These are phyloP conservation scores for Ectobius pallidus DNA, from an alignment of 2,888 invertebrate species.

Conservation along the genomic window DNA sequence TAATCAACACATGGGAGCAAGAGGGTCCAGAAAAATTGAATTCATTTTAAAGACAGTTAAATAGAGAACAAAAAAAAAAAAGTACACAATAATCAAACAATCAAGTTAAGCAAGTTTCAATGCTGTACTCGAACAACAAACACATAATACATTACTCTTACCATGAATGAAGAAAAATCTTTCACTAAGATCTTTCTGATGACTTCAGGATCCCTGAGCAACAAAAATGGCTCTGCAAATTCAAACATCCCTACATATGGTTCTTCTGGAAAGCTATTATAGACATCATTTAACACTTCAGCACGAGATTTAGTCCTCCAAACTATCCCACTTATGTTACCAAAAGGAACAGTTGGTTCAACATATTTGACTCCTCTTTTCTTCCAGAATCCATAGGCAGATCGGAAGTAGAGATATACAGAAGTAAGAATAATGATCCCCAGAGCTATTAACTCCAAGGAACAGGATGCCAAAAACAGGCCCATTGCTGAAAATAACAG, in stretches of 20 bases:
- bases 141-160: slow-evolving; percentile 10
- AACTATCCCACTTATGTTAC: slow-evolving; percentile 63
- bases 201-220: slow-evolving; percentile 48
- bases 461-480: not conserved
- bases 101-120: no score
- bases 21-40: no score
- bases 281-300: slow-evolving; percentile 64
- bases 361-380: slow-evolving; percentile 62
- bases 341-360: slow-evolving; percentile 61
- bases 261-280: slow-evolving; percentile 54
- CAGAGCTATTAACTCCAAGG: not conserved
- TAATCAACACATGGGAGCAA: no score
- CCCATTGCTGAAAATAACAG: slow-evolving; percentile 1
- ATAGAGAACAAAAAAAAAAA: no score
- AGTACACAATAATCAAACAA: no score
- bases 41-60: no score
- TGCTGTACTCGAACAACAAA: no score
- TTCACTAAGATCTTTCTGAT: slow-evolving; percentile 26
- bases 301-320: slow-evolving; percentile 64
- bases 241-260: slow-evolving; percentile 51
- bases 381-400: slow-evolving; percentile 61
- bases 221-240: slow-evolving; percentile 50
- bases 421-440: not conserved
- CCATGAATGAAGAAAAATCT: slow-evolving; percentile 30
- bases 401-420: not conserved